Base-by-base conservation (phyloP, 2,888 invertebrate species). In the Cybosia mesomella region DNA sequence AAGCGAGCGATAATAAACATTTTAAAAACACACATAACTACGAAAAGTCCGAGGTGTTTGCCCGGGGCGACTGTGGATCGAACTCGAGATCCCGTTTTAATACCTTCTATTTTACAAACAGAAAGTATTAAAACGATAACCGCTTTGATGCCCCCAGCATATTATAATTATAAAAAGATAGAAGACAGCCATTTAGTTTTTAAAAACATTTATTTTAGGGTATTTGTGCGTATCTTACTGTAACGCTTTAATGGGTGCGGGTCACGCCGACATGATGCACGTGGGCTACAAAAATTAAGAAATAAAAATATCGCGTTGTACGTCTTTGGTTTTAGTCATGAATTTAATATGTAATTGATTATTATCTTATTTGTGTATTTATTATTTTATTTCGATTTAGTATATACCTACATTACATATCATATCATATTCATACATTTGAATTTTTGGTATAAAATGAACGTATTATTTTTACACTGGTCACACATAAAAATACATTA, bases 211-310 rank as follows among this genome's bases (percentile, higher is more conserved):
- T 59, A 15, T 9, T 22, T 7, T 22, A 2, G 21, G 28, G 1
- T 28, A 28, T 60, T 43, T 3, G 8, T 11, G 18, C 22, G 18
- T 43, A 43, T 49, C 3, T 28, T 43, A 61, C n/a, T n/a, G 7
- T 49, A 28, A 18, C 2, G 62, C 54, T 63, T 63, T 2, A 39
- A 59, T 32, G 62, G 62, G 34, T 54, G 28, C 15, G 62, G 63
- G 54, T 15, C 32, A 36, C 34, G 22, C 63, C 34, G 53, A 53
- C 21, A 22, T 32, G 34, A 15, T 34, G 63, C 13, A 58, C 18
- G 36, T 22, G 54, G 32, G 22, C 24, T 60, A n/a, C 4, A 34
- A 15, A 36, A 4, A 54, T 34, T 15, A 10, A 36, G 8, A 55
- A 55, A 22, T 3, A 3, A 21, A 24, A 18, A 22, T 10, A 5